These are phyloP conservation scores for Sycobia sp. DNA, from an alignment of 1,140 invertebrate genomes.

Conservation along the genomic window DNA sequence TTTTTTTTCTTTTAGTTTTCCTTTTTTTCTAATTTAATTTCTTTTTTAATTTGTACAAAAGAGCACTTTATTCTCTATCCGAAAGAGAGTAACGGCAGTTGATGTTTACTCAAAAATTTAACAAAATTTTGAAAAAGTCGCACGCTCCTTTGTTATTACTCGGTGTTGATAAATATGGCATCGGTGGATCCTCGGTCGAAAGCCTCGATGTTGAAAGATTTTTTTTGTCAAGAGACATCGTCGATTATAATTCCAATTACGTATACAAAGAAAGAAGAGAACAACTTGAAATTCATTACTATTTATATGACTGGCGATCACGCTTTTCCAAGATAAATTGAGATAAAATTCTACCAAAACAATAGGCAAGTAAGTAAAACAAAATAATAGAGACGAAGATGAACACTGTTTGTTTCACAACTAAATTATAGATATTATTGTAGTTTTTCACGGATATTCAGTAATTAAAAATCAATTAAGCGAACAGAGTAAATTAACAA, in stretches of 20 bases:
- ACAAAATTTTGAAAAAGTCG: constrained; percentile 17
- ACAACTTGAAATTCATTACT: neutral
- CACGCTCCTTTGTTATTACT: neutral
- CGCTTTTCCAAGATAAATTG: too few species aligned
- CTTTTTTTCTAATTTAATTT: constrained; percentile 32
- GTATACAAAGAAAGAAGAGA: neutral
- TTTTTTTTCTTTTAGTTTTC: constrained; percentile 37
- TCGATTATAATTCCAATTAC: neutral
- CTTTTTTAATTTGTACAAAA: too few species aligned
- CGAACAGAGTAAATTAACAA: constrained; percentile 2
- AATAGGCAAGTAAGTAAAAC: neutral
- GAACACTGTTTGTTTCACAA: too few species aligned
- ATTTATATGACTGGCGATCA: neutral
- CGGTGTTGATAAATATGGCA: neutral
- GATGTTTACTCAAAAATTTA: neutral
- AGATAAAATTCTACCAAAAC: neutral
- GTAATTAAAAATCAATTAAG: constrained; percentile 7
- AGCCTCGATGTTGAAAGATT: neutral
- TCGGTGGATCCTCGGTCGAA: neutral
- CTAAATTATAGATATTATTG: neutral
- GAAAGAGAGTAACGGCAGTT: constrained; percentile 21
- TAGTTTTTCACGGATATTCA: neutral
- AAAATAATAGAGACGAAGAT: neutral
- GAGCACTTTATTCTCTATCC: constrained; percentile 38
- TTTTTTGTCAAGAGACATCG: neutral